phyloP scores from a whole-genome alignment of 2,888 invertebrate genomes.

The Nymphalis c-album region DNA sequence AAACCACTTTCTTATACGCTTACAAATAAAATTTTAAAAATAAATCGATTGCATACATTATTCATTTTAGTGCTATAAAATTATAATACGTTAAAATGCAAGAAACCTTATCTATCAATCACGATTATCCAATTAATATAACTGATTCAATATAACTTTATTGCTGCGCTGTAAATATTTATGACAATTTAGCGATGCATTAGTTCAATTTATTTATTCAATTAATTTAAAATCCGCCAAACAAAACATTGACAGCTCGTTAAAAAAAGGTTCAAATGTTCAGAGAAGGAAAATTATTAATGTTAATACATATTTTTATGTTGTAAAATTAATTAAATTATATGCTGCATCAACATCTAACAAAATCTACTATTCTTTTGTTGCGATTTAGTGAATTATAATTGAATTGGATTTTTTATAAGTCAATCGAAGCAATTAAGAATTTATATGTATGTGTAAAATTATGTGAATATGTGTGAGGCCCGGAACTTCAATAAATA shows the following conservation, averaged over 20 bases:
- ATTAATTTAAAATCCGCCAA: slow-evolving; percentile 22
- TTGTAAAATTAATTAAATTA: slow-evolving; percentile 21
- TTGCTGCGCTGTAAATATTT: slow-evolving; percentile 23
- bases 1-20: too few species aligned
- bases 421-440: too few species aligned
- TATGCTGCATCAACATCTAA: too few species aligned
- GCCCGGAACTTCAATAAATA: too few species aligned
- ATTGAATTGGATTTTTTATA: too few species aligned
- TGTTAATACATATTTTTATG: slow-evolving; percentile 17
- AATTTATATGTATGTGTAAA: too few species aligned
- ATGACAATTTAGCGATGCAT: slow-evolving; percentile 26
- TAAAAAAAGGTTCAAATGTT: not conserved
- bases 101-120: slow-evolving; percentile 1
- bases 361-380: too few species aligned
- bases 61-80: slow-evolving; percentile 1
- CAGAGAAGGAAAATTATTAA: not conserved
- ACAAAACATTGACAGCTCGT: slow-evolving; percentile 7
- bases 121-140: slow-evolving; percentile 6
- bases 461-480: too few species aligned
- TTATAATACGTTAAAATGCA: not conserved
- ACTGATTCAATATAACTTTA: slow-evolving; percentile 20
- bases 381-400: too few species aligned
- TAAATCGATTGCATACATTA: not conserved
- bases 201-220: slow-evolving; percentile 19
- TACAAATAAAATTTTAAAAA: not conserved